These are phyloP conservation scores for Oligia strigilis DNA, from an alignment of 2,888 invertebrate genomes.

Conservation along the genomic window DNA sequence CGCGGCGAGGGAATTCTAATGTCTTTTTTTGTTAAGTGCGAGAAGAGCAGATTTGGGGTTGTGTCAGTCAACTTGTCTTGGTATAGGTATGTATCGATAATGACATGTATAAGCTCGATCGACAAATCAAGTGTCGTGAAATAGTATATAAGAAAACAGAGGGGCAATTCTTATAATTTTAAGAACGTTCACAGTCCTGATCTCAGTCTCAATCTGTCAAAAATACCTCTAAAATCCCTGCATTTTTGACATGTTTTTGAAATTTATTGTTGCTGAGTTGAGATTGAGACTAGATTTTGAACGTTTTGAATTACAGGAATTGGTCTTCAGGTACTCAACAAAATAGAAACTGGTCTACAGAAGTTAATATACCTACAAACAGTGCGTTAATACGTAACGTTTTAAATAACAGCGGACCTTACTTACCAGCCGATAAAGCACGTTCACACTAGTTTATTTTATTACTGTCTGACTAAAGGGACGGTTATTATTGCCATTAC, in stretches of 20 bases:
- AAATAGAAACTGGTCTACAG: neutral
- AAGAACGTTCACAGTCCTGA: neutral
- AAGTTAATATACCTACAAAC: neutral
- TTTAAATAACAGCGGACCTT: constrained; percentile 18
- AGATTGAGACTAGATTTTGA: neutral
- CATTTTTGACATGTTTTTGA: neutral
- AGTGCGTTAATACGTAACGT: neutral
- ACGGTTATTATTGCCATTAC: constrained; percentile 50
- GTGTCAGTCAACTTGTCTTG: constrained; percentile 45
- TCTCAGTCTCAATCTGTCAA: too few relatives aligned
- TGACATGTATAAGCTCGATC: neutral
- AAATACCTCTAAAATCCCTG: too few relatives aligned
- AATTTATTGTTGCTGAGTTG: neutral
- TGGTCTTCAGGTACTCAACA: neutral
- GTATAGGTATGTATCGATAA: neutral
- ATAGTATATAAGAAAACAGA: neutral
- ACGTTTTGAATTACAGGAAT: too few relatives aligned
- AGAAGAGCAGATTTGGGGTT: constrained; percentile 42
- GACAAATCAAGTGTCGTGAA: neutral
- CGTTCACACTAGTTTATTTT: constrained; percentile 55
- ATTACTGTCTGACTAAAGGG: constrained; percentile 43
- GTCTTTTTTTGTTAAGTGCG: constrained; percentile 57
- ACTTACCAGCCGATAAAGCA: constrained; percentile 41
- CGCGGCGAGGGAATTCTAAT: constrained; percentile 52
- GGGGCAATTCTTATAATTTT: too few relatives aligned